These are phyloP conservation scores for Mamestra configurata DNA, from an alignment of 1,140 invertebrate genomes.

Conservation along the genomic window DNA sequence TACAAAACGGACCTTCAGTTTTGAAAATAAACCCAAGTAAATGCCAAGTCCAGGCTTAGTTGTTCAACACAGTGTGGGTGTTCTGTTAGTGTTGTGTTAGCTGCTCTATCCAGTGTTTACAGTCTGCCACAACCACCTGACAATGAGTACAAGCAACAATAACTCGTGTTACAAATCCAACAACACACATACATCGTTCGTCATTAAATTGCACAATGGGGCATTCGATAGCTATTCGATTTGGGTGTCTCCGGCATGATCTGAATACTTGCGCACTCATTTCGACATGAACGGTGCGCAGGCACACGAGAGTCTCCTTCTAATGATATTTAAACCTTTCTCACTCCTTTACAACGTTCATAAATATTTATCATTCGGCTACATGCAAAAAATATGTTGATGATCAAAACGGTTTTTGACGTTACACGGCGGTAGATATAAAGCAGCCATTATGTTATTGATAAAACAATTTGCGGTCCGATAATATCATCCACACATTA, in stretches of 20 bases:
- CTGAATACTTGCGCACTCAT: slow-evolving; percentile 66
- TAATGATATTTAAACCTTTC: slow-evolving; percentile 55
- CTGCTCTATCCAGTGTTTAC: slow-evolving; percentile 36
- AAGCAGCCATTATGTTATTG: not conserved
- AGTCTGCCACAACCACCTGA: slow-evolving; percentile 37
- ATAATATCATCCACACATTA: not conserved
- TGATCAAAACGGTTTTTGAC: not conserved
- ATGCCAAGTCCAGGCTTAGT: not conserved
- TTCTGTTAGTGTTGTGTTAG: not conserved
- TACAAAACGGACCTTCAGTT: too few species aligned
- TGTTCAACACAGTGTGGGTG: not conserved
- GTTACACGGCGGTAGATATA: not conserved
- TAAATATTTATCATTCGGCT: not conserved
- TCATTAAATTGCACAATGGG: slow-evolving; percentile 75
- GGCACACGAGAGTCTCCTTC: slow-evolving; percentile 41
- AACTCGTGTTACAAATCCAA: slow-evolving; percentile 62
- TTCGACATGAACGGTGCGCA: slow-evolving; percentile 59
- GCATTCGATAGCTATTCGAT: slow-evolving; percentile 69
- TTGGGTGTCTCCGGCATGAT: slow-evolving; percentile 67
- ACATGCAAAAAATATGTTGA: not conserved
- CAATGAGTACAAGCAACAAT: slow-evolving; percentile 46
- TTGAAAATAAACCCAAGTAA: not conserved
- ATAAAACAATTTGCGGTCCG: not conserved
- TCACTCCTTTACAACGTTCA: not conserved
- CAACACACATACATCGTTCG: slow-evolving; percentile 60